Base-by-base conservation (phyloP, 2,888 invertebrate species). In the Caenorhabditis macrosperma region DNA sequence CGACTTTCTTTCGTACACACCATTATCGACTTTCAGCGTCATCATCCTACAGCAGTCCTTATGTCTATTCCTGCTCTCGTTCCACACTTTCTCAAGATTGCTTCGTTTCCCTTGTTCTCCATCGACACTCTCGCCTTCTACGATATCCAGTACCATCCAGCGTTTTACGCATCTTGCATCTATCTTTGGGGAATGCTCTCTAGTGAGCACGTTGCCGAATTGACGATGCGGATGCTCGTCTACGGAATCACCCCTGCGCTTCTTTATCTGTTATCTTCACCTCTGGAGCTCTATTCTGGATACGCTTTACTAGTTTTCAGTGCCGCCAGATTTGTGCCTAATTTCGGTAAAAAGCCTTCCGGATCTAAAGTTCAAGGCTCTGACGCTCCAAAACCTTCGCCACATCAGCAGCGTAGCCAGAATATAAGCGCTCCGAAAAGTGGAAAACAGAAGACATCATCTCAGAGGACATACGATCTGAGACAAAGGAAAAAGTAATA, bases 271-370 rank as follows among this genome's bases (percentile, higher is more conserved):
- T n/a, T 48, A 0, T 41, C 50, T 4, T 48, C 57, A 1, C 74
- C 74, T 4, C 30, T 57, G n/a, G 74, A 74, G 30, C 64, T 74
- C 22, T 64, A 26, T 30, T 64, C 74, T 9, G 64, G 55, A 38
- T 64, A 57, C 15, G 30, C 74, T 4, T 44, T 74, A 0, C 33
- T 74, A 6, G 50, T 74, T 7, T 30, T 74, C 41, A 28, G 59
- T 30, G 46, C 64, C 20, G 64, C 64, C 28, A 55, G 74, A 12
- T 64, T 64, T 15, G 59, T 64, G 12, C n/a, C n/a, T n/a, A 10
- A 26, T n/a, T 26, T 24, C 26, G 17, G 50, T n/a, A 26, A 26
- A 4, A 50, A 22, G 26, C n/a, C n/a, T n/a, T n/a, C n/a, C n/a
- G 12, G 5, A 10, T 3, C 46, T 6, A 20, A 38, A 12, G 38